A percentile compares a stretch with the other conserved stretches of the same genome.
These are phyloP conservation scores for Chalcosyrphus nemorum DNA, from an alignment of 2,888 invertebrate genomes.

Conservation along the genomic window DNA sequence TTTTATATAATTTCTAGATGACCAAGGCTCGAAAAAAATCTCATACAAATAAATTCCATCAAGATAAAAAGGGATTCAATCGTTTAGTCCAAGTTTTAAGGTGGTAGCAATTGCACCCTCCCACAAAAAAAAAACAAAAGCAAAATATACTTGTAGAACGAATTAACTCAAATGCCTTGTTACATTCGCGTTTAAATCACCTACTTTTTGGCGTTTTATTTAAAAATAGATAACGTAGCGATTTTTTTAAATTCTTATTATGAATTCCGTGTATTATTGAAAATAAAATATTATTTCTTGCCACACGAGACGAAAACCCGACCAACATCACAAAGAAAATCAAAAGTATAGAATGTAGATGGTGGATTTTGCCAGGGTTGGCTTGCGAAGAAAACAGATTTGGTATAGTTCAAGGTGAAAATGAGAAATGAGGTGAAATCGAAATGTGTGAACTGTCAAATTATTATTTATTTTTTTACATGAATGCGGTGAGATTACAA, in stretches of 20 bases:
- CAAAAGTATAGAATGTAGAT: slow-evolving; percentile 29
- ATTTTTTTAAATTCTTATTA: not conserved
- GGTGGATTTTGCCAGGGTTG: slow-evolving; percentile 42
- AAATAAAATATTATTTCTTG: slow-evolving; percentile 4
- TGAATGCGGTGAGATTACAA: too few relatives aligned
- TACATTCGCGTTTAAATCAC: not conserved
- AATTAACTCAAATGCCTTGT: not conserved
- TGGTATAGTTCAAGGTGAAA: too few relatives aligned
- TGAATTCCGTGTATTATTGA: not conserved
- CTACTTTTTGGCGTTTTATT: slow-evolving; percentile 15
- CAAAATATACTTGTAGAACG: not conserved
- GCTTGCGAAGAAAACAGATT: not conserved
- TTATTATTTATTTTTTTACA: too few relatives aligned
- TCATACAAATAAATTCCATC: not conserved
- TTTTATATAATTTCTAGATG: not conserved
- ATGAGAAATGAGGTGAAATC: too few relatives aligned
- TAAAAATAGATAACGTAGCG: not conserved
- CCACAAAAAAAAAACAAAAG: slow-evolving; percentile 50
- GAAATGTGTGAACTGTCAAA: too few relatives aligned
- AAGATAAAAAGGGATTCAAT: not conserved
- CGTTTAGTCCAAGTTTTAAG: slow-evolving; percentile 21
- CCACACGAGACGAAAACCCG: slow-evolving; percentile 36
- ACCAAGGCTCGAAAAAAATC: not conserved
- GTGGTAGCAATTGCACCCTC: slow-evolving; percentile 30
- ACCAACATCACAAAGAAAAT: slow-evolving; percentile 43